Base-by-base conservation (phyloP, 2,888 invertebrate species). In the Habrosyne pyritoides region DNA sequence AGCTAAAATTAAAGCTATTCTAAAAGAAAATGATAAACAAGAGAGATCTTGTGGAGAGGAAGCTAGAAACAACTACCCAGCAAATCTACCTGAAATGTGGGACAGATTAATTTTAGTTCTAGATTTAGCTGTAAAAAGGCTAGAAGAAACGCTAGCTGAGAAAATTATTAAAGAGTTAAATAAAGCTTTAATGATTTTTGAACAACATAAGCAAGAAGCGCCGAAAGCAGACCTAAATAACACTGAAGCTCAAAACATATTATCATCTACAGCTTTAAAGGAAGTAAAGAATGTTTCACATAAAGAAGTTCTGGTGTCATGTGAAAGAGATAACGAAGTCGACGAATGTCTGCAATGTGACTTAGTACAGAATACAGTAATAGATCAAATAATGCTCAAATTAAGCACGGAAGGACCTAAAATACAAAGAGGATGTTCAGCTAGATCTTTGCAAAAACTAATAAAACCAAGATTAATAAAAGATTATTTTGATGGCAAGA, bases 91-190 rank as follows among this genome's bases (percentile, higher is more conserved):
- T 14, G 85, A 88, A 10, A 66, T 91, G 22, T 86, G 81, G 83
- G 84, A 88, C 4, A 80, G 71, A 55, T 60, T 91, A 6, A 70
- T 75, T 5, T 30, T 71, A 59, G 68, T 79, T 1, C 57, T 91
- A 48, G 88, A 91, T 55, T 53, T 75, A 26, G 72, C 84, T 52
- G 63, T 87, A 0, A 81, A 77, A 65, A 81, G 69, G 64, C 67
- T 90, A 10, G 89, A 90, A 70, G 74, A 81, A 4, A 75, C 79
- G 4, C 54, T 91, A 22, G 66, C 77, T 8, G 79, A 84, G 0
- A 89, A 80, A 70, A 81, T 89, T 47, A 56, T 78, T 6, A 78
- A 56, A 21, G 86, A 88, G 66, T 57, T 90, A n/a, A 83, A 75
- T 36, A 75, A 61, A 33, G 54, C 76, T 3, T 36, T 67, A 42